A percentile compares a stretch with the other conserved stretches of the same genome.
Evolutionary conservation across 2,888 invertebrate species (phyloP).

Genomic region (Drosophila mulleri): DNA sequence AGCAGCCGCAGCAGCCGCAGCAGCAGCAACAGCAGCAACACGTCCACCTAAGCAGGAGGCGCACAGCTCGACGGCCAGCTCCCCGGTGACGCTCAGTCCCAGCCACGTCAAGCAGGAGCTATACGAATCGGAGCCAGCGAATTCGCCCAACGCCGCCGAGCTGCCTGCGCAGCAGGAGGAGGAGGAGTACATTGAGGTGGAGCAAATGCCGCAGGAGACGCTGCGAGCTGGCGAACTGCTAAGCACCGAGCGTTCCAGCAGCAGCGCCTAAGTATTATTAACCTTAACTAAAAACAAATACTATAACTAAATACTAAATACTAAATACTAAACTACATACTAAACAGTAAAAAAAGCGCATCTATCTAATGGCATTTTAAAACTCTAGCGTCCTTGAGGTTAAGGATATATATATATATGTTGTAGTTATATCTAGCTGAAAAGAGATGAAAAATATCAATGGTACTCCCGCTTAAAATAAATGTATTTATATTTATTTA

Average conservation of each 20-base stretch:
- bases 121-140: constrained; percentile 62
- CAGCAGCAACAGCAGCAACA: neutral
- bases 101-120: constrained; percentile 65
- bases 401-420: constrained; percentile 2
- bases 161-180: constrained; percentile 75
- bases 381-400: constrained; percentile 23
- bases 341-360: neutral
- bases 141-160: constrained; percentile 27
- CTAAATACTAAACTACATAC: neutral
- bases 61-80: constrained; percentile 35
- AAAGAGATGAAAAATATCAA: neutral
- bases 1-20: neutral
- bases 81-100: constrained; percentile 36
- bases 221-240: constrained; percentile 40
- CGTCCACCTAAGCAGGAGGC: constrained; percentile 35
- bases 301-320: neutral
- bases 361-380: constrained; percentile 9
- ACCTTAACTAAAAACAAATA: neutral
- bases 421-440: constrained; percentile 4
- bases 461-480: constrained; percentile 10
- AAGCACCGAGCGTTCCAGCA: constrained; percentile 67
- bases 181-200: constrained; percentile 85
- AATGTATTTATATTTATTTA: neutral
- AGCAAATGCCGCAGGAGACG: constrained; percentile 79
- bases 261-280: constrained; percentile 59